Conservation (phyloP, 2,113 vertebrate species). For the Panthera leo region DNA sequence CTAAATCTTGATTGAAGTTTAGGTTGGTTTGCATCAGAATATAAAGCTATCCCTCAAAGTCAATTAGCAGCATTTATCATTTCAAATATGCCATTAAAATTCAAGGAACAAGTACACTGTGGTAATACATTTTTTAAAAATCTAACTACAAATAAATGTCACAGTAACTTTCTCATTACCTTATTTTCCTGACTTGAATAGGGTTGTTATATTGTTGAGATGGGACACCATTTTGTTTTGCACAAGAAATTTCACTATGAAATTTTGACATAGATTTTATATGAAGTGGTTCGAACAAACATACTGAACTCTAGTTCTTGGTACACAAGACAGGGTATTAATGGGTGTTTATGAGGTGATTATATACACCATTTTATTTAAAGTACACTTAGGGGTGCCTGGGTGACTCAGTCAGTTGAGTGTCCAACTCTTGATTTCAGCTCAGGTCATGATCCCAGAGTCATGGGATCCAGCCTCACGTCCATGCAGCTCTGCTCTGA, state of each 20-base stretch:
- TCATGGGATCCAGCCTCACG: too few relatives aligned
- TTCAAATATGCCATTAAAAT: not conserved
- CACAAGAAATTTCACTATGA: not conserved
- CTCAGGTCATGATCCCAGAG: too few relatives aligned
- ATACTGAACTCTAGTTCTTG: not conserved
- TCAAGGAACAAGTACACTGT: not conserved
- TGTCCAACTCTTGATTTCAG: too few relatives aligned
- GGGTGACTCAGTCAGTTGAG: too few relatives aligned
- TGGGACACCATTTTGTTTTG: not conserved
- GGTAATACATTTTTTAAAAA: not conserved
- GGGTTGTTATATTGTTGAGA: not conserved
- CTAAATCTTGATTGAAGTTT: not conserved
- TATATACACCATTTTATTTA: not conserved
- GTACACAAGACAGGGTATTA: not conserved
- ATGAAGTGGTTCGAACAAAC: not conserved
- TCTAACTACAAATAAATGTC: not conserved
- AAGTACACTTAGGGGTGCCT: not conserved
- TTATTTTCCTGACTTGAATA: not conserved
- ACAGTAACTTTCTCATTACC: not conserved
- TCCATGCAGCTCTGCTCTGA: too few relatives aligned
- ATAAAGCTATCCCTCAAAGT: not conserved
- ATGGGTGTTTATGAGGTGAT: not conserved
- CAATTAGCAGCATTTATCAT: not conserved
- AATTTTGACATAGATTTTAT: not conserved
- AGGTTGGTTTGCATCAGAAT: conserved; percentile 2